Percentiles rank a stretch among this genome's conserved stretches.
Conservation (phyloP, 2,797 vertebrate species). For the Platalea minor region DNA sequence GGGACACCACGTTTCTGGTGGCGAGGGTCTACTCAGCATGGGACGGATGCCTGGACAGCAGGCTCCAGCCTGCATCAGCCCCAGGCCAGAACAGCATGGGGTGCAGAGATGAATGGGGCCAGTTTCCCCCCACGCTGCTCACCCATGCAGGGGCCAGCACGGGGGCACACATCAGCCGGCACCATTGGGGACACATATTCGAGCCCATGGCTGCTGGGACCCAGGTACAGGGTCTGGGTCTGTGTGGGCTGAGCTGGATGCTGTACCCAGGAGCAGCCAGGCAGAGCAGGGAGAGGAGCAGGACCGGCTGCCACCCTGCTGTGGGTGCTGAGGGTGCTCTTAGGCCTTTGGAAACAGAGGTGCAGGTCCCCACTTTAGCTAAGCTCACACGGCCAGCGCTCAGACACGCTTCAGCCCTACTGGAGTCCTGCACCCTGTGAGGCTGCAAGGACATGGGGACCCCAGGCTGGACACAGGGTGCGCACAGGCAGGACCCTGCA, state of each 20-base stretch:
- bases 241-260: neutral
- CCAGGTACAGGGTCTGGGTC: neutral
- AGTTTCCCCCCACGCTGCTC: fast-evolving
- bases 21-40: neutral
- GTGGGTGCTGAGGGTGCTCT: neutral
- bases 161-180: neutral
- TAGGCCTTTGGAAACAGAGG: neutral
- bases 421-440: neutral
- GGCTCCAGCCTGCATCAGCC: neutral
- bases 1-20: neutral
- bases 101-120: fast-evolving
- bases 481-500: neutral
- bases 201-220: neutral
- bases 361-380: neutral
- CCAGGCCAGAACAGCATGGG: fast-evolving
- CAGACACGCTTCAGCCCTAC: neutral
- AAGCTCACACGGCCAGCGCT: neutral
- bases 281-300: neutral
- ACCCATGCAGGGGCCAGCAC: neutral
- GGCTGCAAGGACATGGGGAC: neutral
- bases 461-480: neutral
- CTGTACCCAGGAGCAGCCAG: neutral
- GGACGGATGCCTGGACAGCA: neutral
- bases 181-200: no score
- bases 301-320: neutral